Conservation (phyloP, 2,797 vertebrate genomes). For the Adrianichthys oophorus region DNA sequence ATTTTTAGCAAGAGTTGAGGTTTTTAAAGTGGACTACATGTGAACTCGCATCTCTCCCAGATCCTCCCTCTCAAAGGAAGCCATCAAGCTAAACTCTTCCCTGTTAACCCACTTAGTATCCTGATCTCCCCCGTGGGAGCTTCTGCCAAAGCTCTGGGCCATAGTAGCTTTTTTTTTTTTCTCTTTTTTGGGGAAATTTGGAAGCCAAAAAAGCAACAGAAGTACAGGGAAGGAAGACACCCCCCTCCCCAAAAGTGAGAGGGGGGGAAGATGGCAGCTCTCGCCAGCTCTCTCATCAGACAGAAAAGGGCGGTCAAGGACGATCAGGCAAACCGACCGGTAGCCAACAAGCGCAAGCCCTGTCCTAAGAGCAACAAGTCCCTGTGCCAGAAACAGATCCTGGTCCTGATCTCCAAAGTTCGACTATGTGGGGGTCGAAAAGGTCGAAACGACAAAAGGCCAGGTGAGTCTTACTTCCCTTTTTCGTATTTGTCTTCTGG, state of each 20-base stretch:
- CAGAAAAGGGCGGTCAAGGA: conserved; percentile 92
- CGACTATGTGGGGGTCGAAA: conserved; percentile 85
- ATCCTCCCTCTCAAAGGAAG: conserved; percentile 56
- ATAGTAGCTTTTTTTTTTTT: conserved; percentile 39
- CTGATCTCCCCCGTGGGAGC: conserved; percentile 54
- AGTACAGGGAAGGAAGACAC: conserved; percentile 58
- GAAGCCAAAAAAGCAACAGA: conserved; percentile 47
- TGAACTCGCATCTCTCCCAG: conserved; percentile 58
- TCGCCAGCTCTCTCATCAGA: conserved; percentile 92
- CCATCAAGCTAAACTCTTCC: conserved; percentile 64
- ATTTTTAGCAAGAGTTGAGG: conserved; percentile 36
- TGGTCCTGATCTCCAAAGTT: conserved; percentile 89
- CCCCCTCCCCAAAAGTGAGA: conserved; percentile 82
- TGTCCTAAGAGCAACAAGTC: conserved; percentile 92
- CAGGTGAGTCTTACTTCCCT: conserved; percentile 76
- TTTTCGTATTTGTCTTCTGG: conserved; percentile 9
- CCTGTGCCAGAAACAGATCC: conserved; percentile 91
- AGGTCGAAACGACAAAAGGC: conserved; percentile 80
- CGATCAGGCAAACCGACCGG: conserved; percentile 83
- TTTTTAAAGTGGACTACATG: conserved; percentile 51
- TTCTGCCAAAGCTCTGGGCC: conserved; percentile 50
- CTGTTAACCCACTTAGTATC: conserved; percentile 65
- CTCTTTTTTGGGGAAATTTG: neutral
- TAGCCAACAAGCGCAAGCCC: conserved; percentile 85
- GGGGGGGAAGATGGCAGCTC: conserved; percentile 89